Evolutionary conservation across 2,113 vertebrate genomes (phyloP).

Genomic region (Rhinoderma darwinii): DNA sequence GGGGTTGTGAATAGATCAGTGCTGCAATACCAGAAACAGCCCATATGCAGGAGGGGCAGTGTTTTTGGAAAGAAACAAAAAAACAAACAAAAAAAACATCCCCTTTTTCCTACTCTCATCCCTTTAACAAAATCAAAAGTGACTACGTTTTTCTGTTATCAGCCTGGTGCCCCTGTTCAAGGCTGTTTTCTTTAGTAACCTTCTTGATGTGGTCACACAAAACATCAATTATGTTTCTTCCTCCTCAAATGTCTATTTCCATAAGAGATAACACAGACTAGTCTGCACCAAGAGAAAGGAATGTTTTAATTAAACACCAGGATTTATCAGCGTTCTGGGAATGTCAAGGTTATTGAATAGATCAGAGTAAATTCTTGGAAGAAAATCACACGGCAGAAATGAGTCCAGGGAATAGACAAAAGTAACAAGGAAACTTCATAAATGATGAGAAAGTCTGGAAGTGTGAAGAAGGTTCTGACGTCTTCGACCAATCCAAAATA

Average conservation of each 20-base stretch:
- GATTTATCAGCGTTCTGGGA: slow-evolving; percentile 14
- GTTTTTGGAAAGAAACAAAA: too few species aligned
- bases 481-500: too few species aligned
- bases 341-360: slow-evolving; percentile 15
- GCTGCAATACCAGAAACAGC: neutral
- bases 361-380: neutral
- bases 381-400: neutral
- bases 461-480: too few species aligned
- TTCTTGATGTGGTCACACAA: neutral
- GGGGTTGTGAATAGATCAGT: too few species aligned
- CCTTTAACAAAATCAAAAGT: neutral
- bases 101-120: too few species aligned
- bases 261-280: neutral
- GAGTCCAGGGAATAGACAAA: neutral
- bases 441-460: neutral
- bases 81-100: too few species aligned
- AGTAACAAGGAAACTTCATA: neutral
- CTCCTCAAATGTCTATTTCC: neutral
- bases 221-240: slow-evolving; percentile 5
- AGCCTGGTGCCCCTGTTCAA: neutral
- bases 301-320: slow-evolving; percentile 14
- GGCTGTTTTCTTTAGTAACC: too few species aligned
- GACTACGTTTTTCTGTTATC: neutral
- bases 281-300: neutral
- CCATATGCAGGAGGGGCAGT: too few species aligned